Base-by-base conservation (phyloP, 2,797 vertebrate genomes). In the Geotria australis region DNA sequence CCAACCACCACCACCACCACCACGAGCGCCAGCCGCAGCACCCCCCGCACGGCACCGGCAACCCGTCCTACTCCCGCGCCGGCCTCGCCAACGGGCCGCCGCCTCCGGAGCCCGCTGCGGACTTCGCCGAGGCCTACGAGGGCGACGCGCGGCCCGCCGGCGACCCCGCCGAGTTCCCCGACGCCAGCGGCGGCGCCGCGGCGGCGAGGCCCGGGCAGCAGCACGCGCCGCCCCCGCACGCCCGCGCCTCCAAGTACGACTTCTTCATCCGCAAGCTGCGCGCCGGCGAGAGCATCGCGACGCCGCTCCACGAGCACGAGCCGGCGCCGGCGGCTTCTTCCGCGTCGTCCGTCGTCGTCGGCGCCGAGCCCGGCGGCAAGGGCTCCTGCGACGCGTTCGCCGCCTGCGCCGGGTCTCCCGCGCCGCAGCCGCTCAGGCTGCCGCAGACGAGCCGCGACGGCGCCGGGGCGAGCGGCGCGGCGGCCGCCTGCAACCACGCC, bases 241-340 rank as follows among this genome's bases (percentile, higher is more conserved):
- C 77, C 64, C 74, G 85, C 4, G 73, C 85, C 64, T 96, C 91
- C 64, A 98, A 96, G 67, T 98, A 98, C 0, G 91, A 98, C 70
- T 89, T 86, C 73, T 98, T 85, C 66, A 98, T 98, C 68, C 85
- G 95, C 65, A 96, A 94, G 65, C 74, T 98, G 68, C 94, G 91
- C 73, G 84, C 83, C 1, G 84, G 85, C 0, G 88, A 95, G 67
- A 84, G 74, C 68, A 70, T 94, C 63, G 75, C 78, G 68, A 24
- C 24, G 24, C 24, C 24, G 24, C n/a, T n/a, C n/a, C 24, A 38
- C 24, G 24, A 38, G 24, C 24, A 38, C 24, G 24, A 38, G 24
- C 24, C 24, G 24, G 4, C 24, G 24, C 24, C 24, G 24, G 24
- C 24, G 24, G 24, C 24, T 2, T 6, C 5, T 24, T 24, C 24